These are phyloP conservation scores for Aleiodes leptofemur DNA, from an alignment of 2,888 invertebrate genomes.

Conservation along the genomic window DNA sequence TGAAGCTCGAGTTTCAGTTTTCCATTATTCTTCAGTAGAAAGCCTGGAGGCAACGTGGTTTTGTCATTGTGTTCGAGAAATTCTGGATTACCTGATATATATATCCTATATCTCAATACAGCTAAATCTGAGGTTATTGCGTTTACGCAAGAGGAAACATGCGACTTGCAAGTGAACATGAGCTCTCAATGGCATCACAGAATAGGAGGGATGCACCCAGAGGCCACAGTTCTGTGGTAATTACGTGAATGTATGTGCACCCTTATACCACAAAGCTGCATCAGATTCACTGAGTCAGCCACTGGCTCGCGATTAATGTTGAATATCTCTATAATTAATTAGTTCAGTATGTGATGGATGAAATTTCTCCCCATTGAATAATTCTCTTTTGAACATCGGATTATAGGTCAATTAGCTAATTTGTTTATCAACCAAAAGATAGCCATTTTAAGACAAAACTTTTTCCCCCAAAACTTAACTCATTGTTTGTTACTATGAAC, in stretches of 20 bases:
- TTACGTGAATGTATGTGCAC: conserved; percentile 53
- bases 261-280: conserved; percentile 48
- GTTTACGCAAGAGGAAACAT: conserved; percentile 35
- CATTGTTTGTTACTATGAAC: background rate
- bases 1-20: conserved; percentile 2
- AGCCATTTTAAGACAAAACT: background rate
- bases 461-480: conserved; percentile 1
- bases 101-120: no score
- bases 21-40: background rate
- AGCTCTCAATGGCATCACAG: conserved; percentile 14
- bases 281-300: conserved; percentile 50
- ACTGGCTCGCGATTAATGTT: conserved; percentile 58
- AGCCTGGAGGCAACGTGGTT: background rate
- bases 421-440: conserved; percentile 10
- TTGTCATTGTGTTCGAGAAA: background rate
- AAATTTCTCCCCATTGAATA: conserved; percentile 23
- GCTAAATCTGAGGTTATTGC: background rate
- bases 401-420: background rate
- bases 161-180: conserved; percentile 50
- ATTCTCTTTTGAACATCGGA: background rate
- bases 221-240: conserved; percentile 52
- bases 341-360: conserved; percentile 48
- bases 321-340: conserved; percentile 70
- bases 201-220: conserved; percentile 26
- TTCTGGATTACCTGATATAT: background rate